Base-by-base conservation (phyloP, 2,888 invertebrate species). In the Brenthis ino region DNA sequence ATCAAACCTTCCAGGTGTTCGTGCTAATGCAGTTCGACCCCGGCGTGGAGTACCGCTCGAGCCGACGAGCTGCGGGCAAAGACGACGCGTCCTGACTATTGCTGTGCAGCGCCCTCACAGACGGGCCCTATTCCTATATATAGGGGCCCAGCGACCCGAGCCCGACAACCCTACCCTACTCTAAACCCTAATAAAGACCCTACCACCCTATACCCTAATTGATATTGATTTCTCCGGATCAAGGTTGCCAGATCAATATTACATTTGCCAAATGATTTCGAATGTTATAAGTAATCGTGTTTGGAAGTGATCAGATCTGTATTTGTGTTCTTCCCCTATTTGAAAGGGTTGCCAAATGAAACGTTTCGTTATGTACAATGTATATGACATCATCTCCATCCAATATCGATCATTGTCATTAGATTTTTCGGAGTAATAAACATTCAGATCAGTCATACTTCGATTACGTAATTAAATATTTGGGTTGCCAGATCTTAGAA, bases 21-120 rank as follows among this genome's bases (percentile, higher is more conserved):
- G 99, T 99, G 83, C 94, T 99, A 89, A 98, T 99, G 97, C 99
- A 99, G 94, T 99, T 99, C 93, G 99, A 99, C 94, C 99, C 98
- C 72, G 99, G 99, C 86, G 94, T 99, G 87, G 99, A 99, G 93
- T 99, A 99, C 94, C 98, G 98, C 85, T 96, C 98, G 85, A 96
- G 95, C 84, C 94, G 96, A 83, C 94, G 95, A 80, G 93, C 88
- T 68, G 80, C 87, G 72, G 93, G 91, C 90, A 98, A 98, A 90
- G 98, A 98, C 93, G 98, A 98, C 94, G 97, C 97, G 93, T 98
- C 98, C 96, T 98, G 98, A 98, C 98, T 98, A 95, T 96, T 98
- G 96, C 96, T 98, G 95, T 98, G 98, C 97, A 98, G 98, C 97
- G 98, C 98, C 96, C 97, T 98, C 95, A 98, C 98, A 86, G 98